A percentile compares a stretch with the other conserved stretches of the same genome.
phyloP scores from a whole-genome alignment of 2,888 invertebrate genomes.

The Phasia obesa region DNA sequence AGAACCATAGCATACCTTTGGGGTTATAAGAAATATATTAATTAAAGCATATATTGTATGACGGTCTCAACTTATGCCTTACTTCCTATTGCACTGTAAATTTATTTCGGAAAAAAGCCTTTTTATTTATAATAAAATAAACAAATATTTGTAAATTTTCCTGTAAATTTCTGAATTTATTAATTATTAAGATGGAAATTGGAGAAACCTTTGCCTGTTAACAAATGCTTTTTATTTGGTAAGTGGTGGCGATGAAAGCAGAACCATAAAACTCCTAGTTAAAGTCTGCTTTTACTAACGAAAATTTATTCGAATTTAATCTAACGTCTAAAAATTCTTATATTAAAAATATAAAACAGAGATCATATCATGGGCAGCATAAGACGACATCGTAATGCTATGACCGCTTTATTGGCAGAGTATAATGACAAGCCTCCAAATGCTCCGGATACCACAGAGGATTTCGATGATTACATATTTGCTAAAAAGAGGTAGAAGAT shows the following conservation, averaged over 20 bases:
- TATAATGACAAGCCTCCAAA: conserved; percentile 84
- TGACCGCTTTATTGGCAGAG: conserved; percentile 88
- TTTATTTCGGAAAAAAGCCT: conserved; percentile 5
- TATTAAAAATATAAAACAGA: conserved; percentile 78
- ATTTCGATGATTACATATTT: conserved; percentile 79
- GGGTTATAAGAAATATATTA: background rate
- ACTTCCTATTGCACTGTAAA: background rate
- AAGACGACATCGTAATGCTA: conserved; percentile 87
- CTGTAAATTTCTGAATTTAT: conserved; percentile 44
- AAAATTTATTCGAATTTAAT: background rate
- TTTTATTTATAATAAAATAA: conserved; percentile 8
- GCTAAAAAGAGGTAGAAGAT: conserved; percentile 77
- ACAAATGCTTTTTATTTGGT: conserved; percentile 37
- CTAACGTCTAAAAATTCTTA: conserved; percentile 8
- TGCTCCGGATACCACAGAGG: conserved; percentile 81
- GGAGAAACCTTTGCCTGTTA: background rate
- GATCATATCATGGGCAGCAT: conserved; percentile 88
- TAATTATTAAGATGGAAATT: background rate
- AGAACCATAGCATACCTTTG: background rate
- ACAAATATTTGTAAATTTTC: conserved; percentile 20
- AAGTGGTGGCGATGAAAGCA: conserved; percentile 22
- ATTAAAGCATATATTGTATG: conserved; percentile 27
- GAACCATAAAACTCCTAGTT: conserved; percentile 8
- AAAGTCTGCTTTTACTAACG: background rate
- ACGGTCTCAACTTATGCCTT: too few relatives aligned